A percentile compares a stretch with the other conserved stretches of the same genome.
Evolutionary conservation across 2,888 invertebrate genomes (phyloP).

Genomic region (Meta bourneti): DNA sequence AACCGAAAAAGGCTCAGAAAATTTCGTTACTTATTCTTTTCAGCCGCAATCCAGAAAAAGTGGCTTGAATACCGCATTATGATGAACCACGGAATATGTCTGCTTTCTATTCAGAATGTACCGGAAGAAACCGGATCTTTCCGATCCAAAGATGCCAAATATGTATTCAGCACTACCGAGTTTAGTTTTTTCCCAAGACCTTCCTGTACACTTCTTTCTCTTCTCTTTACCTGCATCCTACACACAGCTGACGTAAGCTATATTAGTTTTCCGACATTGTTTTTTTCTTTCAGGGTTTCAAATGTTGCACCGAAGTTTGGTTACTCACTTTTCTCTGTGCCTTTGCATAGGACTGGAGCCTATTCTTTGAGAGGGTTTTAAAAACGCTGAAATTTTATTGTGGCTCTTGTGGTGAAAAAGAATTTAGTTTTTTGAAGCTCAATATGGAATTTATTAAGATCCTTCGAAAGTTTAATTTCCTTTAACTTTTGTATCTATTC

Average conservation of each 20-base stretch:
- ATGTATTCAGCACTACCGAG: slow-evolving; percentile 36
- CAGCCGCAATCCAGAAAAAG: slow-evolving; percentile 30
- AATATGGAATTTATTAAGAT: too few species aligned
- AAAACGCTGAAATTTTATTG: too few species aligned
- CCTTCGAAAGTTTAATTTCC: too few species aligned
- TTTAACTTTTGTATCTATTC: too few species aligned
- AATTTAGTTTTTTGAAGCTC: too few species aligned
- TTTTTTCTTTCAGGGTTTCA: neutral
- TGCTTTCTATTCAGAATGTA: slow-evolving; percentile 34
- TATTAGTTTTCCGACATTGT: slow-evolving; percentile 11
- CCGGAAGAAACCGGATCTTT: slow-evolving; percentile 29
- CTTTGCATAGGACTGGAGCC: neutral
- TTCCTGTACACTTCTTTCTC: neutral
- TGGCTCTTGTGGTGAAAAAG: too few species aligned
- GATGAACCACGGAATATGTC: slow-evolving; percentile 30
- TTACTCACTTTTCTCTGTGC: neutral
- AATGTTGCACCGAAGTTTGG: neutral
- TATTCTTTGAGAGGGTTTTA: too few species aligned
- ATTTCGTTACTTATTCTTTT: slow-evolving; percentile 18
- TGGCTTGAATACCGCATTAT: slow-evolving; percentile 45
- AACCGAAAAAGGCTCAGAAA: neutral
- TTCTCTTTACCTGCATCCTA: neutral
- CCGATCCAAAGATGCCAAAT: slow-evolving; percentile 34
- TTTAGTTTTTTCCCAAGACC: neutral
- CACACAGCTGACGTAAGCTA: neutral